Percentiles rank a stretch among this genome's conserved stretches.
Conservation (phyloP, 2,113 vertebrate genomes). For the Gorsachius goisagi region DNA sequence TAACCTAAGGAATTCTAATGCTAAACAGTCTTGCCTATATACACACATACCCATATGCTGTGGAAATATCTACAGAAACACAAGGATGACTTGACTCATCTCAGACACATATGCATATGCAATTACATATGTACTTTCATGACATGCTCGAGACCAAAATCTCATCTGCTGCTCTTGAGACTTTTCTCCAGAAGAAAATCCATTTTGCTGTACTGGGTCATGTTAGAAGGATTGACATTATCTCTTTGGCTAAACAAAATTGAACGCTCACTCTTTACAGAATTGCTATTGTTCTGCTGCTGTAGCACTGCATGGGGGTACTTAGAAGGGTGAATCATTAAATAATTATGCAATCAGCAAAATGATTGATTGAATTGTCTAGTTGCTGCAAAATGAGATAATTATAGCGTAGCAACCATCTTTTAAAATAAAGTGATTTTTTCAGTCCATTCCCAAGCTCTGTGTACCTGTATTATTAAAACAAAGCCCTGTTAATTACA, state of each 20-base stretch:
- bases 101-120: background rate
- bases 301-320: background rate
- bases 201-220: background rate
- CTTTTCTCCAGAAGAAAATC: background rate
- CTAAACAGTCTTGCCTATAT: background rate
- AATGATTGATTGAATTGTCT: constrained; percentile 36
- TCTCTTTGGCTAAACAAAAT: background rate
- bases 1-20: background rate
- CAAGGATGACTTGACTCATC: background rate
- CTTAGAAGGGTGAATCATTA: background rate
- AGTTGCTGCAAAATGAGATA: constrained; percentile 41
- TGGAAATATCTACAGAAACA: background rate
- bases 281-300: background rate
- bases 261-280: background rate
- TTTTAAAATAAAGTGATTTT: constrained; percentile 18
- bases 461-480: background rate
- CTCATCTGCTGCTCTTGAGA: background rate
- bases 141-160: background rate
- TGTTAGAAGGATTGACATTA: background rate
- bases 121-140: background rate
- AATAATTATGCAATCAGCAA: constrained; percentile 27
- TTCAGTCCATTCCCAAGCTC: background rate
- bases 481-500: background rate
- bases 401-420: constrained; percentile 8
- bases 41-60: background rate